Conservation (phyloP, 2,888 invertebrate species). For the Caenorhabditis becei region DNA sequence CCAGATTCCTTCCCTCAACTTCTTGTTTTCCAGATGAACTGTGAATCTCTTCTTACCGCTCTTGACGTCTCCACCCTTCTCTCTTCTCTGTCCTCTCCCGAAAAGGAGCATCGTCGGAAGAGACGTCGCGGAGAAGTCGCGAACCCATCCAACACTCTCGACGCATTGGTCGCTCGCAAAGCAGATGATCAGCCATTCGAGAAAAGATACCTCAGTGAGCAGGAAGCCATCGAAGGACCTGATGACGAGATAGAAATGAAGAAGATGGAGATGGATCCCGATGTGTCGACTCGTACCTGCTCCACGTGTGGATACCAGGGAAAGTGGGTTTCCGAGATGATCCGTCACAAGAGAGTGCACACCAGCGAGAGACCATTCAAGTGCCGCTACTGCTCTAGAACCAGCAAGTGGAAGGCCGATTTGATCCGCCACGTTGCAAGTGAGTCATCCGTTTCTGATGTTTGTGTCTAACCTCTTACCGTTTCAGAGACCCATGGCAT, state of each 20-base stretch:
- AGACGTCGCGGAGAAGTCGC: constrained; percentile 70
- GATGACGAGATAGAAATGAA: constrained; percentile 79
- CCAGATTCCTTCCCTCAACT: neutral
- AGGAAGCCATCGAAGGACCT: constrained; percentile 81
- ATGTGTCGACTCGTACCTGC: constrained; percentile 81
- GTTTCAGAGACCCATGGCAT: constrained; percentile 82
- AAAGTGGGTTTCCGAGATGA: constrained; percentile 83
- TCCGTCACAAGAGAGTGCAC: constrained; percentile 83
- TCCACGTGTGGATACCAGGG: constrained; percentile 82
- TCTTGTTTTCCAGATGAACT: constrained; percentile 37
- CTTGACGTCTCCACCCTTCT: constrained; percentile 54
- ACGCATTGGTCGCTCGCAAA: constrained; percentile 77
- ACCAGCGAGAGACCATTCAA: constrained; percentile 83
- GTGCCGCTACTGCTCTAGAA: constrained; percentile 83
- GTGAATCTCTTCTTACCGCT: constrained; percentile 55
- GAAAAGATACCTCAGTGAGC: constrained; percentile 79
- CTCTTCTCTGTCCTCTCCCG: constrained; percentile 38
- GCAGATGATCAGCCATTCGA: constrained; percentile 76
- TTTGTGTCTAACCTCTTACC: neutral
- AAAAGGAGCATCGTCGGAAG: constrained; percentile 51
- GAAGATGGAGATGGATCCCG: constrained; percentile 81
- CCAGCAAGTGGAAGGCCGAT: constrained; percentile 84
- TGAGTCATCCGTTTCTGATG: constrained; percentile 57
- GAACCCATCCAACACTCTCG: constrained; percentile 80
- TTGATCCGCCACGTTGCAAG: constrained; percentile 83